Evolutionary conservation across 2,113 vertebrate species (phyloP), one percentile per base, ranked within the genome.

Genomic region (Cinclus mexicanus): DNA sequence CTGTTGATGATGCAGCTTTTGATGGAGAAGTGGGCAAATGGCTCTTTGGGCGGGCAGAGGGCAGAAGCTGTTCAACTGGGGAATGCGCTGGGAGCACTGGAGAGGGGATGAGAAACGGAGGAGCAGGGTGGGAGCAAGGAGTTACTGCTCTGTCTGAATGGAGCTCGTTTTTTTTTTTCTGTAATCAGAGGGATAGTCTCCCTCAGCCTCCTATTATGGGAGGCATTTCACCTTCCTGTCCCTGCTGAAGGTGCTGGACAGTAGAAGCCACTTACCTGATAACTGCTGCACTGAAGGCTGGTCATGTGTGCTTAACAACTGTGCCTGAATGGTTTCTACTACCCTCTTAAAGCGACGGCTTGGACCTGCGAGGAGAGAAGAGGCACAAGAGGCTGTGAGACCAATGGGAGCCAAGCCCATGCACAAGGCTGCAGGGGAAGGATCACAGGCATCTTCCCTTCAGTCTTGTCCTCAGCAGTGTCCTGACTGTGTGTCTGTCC

Each of bases 311-410:
- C 99, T 99, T 98, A 99, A 98, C 98, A 99, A 98, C 98, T 99
- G 99, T 89, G 99, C 98, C 98, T 99, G 99, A 97, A 99, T 99
- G 71, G 99, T 99, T 98, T 99, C 99, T 96, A 99, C 99, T 94
- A 99, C 99, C 96, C 99, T 98, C 98, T 99, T 99, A 96, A 99
- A 99, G 93, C 99, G 99, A 91, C 99, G 99, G 96, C 99, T 99
- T 46, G 99, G 99, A 98, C 99, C 99, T 99, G 94, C 3, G 14
- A 75, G 90, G 91, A 95, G 85, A 95, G 47, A 95, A 92, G 89
- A 94, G 89, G 90, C 47, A 92, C 77, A 61, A 41, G 83, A 0
- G 8, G 60, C 23, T 78, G 60, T 97, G 87, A 97, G 83, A 95
- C 81, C 57, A 82, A 19, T 1, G 1, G 72, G 56, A 96, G 63